Evolutionary conservation across 2,113 vertebrate genomes (phyloP).

Genomic region (Emydura subglobosa): DNA sequence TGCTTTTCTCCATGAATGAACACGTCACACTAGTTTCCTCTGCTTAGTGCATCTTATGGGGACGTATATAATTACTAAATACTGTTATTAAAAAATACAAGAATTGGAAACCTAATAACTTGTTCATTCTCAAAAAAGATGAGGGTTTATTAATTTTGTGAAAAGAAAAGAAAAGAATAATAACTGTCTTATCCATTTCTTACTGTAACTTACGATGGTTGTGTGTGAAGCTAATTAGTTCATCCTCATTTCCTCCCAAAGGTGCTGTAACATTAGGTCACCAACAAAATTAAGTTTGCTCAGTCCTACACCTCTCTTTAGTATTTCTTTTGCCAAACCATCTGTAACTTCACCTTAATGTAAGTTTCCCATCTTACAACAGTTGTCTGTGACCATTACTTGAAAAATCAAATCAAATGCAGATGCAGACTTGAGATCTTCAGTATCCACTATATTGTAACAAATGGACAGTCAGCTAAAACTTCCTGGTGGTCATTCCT

Average conservation of each 20-base stretch:
- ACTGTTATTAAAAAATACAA: background rate
- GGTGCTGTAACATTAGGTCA: background rate
- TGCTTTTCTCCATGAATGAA: no score
- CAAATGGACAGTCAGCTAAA: background rate
- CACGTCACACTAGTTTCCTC: no score
- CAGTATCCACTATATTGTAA: background rate
- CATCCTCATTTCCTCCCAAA: background rate
- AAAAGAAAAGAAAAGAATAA: slow-evolving; percentile 4
- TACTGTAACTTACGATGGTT: background rate
- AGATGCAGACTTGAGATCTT: background rate
- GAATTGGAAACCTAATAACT: background rate
- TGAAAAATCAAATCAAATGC: background rate
- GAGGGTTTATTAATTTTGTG: slow-evolving; percentile 10
- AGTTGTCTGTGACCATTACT: background rate
- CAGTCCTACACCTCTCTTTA: background rate
- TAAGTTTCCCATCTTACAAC: no score
- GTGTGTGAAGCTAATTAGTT: background rate
- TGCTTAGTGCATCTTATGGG: background rate
- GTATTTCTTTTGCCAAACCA: background rate
- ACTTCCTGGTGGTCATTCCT: background rate
- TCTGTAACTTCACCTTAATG: no score
- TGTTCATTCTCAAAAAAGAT: background rate
- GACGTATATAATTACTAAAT: background rate
- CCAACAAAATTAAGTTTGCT: background rate
- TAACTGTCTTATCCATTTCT: slow-evolving; percentile 20